phyloP scores from a whole-genome alignment of 2,888 invertebrate genomes.

The Lagria hirta region DNA sequence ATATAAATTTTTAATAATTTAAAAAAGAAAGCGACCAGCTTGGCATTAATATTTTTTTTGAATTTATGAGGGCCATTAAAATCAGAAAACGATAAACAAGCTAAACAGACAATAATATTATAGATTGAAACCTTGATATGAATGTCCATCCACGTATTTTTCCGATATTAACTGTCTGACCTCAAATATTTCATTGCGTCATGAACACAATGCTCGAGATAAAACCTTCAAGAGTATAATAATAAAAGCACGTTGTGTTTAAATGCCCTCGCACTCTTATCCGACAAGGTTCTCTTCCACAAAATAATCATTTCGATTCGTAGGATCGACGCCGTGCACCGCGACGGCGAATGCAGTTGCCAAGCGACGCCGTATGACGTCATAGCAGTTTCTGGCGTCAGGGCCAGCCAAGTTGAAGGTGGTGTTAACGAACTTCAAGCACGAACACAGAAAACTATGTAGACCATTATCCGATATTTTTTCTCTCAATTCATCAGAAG shows the following conservation, averaged over 20 bases:
- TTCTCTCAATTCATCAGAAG: no score
- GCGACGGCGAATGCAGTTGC: conserved; percentile 34
- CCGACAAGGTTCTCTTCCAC: background rate
- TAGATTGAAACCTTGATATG: conserved; percentile 2
- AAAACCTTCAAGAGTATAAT: conserved; percentile 7
- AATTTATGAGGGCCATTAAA: no score
- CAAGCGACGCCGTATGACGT: conserved; percentile 46
- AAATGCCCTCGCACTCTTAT: conserved; percentile 5
- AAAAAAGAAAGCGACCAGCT: no score
- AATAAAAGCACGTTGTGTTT: conserved; percentile 1
- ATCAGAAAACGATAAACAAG: no score
- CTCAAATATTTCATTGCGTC: conserved; percentile 6
- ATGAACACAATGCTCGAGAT: conserved; percentile 10
- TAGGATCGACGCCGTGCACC: conserved; percentile 26
- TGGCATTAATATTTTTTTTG: no score
- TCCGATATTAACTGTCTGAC: conserved; percentile 1
- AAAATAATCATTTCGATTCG: conserved; percentile 1
- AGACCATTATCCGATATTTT: no score
- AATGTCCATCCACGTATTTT: background rate
- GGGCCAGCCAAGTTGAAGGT: conserved; percentile 53
- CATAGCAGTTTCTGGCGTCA: conserved; percentile 44
- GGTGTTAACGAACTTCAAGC: conserved; percentile 46
- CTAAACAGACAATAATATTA: no score
- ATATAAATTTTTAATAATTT: no score
- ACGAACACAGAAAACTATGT: conserved; percentile 19